Percentiles rank a stretch among this genome's conserved stretches.
Conservation (phyloP, 2,888 invertebrate species). For the Drosophila leonis region DNA sequence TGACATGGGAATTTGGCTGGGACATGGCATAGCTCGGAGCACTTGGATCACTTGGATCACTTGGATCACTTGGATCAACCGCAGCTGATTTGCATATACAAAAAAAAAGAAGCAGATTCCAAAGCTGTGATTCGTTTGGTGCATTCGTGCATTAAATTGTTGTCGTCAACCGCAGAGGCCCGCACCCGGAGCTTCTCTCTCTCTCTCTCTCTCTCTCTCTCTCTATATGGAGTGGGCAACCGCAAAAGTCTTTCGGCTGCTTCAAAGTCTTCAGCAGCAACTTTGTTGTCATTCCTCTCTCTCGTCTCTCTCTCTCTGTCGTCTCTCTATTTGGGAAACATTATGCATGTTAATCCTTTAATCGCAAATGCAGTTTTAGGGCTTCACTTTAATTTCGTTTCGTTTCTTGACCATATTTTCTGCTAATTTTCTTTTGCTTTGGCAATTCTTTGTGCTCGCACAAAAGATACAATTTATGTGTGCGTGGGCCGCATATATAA, state of each 20-base stretch:
- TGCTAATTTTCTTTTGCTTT: constrained; percentile 62
- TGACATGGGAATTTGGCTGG: constrained; percentile 49
- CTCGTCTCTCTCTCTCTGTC: background rate
- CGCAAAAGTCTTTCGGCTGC: constrained; percentile 62
- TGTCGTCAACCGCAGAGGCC: constrained; percentile 56
- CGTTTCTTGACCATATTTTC: constrained; percentile 60
- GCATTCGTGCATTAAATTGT: constrained; percentile 78
- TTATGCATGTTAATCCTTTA: constrained; percentile 78
- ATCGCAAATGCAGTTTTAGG: constrained; percentile 59
- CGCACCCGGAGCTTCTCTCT: constrained; percentile 37
- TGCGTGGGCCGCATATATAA: constrained; percentile 59
- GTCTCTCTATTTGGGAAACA: constrained; percentile 70
- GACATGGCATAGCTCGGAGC: constrained; percentile 7
- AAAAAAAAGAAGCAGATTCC: constrained; percentile 59
- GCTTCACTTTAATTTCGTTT: constrained; percentile 31
- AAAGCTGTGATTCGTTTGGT: constrained; percentile 42
- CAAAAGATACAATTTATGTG: constrained; percentile 50
- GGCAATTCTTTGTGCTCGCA: constrained; percentile 41
- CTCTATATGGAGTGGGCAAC: constrained; percentile 23
- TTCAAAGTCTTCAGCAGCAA: constrained; percentile 66
- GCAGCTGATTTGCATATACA: constrained; percentile 68
- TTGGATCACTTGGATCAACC: constrained; percentile 26
- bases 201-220: too few species aligned
- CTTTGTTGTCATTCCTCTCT: constrained; percentile 55
- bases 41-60: background rate